Base-by-base conservation (phyloP, 2,113 vertebrate species). In the Carassius gibelio region DNA sequence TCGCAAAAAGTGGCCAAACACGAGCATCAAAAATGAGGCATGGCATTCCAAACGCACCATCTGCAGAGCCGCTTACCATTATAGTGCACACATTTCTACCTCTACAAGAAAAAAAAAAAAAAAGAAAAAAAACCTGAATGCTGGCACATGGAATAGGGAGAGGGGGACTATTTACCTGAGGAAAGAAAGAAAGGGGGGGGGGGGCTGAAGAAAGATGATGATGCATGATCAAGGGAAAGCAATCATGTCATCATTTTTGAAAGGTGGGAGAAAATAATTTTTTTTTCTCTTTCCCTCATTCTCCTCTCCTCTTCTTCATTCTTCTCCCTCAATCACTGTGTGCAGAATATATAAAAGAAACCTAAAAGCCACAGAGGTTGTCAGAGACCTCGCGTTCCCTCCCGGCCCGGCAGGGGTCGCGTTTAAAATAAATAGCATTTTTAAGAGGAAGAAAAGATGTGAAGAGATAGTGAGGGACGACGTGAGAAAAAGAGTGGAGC, bases 231-330 rank as follows among this genome's bases (percentile, higher is more conserved):
- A 98, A 97, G 97, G 97, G 96, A 99, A 99, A 98, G 98, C 98
- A 99, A 99, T 99, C 98, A 99, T 99, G 98, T 98, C 98, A 99
- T 99, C 98, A 99, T 98, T 98, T 99, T 96, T 97, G 97, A 98
- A 99, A 98, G 97, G 97, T 97, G 96, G 97, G 96, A 98, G 96
- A 98, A 98, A 98, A 99, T 97, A 98, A 98, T 97, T 98, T 95
- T 96, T 96, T 96, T 96, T 87, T 85, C 78, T 86, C 66, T 30
- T 45, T 83, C 69, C 80, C 75, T 86, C 38, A 69, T 84, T 59
- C 87, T 80, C 66, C 83, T 85, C 75, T 55, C 34, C 76, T 55
- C 88, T 88, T 89, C 89, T 91, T 90, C 72, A 89, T 92, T 88
- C 88, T 90, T 91, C 88, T 90, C 89, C 89, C 93, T 93, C 93